Evolutionary conservation across 2,797 vertebrate genomes (phyloP).

Genomic region (Labeo calbasu): DNA sequence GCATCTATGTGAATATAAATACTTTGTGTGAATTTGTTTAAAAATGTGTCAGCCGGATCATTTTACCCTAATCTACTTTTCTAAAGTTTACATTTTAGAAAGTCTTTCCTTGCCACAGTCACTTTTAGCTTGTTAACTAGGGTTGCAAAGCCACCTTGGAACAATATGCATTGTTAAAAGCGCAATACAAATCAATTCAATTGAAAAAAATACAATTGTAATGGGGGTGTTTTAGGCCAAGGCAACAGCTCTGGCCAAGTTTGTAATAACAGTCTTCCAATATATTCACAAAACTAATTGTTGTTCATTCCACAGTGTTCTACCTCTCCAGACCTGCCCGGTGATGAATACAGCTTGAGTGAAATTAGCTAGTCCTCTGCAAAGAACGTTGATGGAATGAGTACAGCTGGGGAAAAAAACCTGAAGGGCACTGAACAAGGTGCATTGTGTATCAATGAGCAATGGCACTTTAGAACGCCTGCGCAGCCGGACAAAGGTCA

Average conservation of each 20-base stretch:
- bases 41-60: neutral
- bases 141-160: neutral
- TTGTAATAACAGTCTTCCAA: neutral
- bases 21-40: neutral
- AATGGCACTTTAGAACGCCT: conserved; percentile 22
- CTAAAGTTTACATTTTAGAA: neutral
- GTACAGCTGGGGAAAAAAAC: neutral
- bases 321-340: conserved; percentile 17
- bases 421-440: conserved; percentile 46
- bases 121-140: neutral
- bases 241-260: conserved; percentile 1
- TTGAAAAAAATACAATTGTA: neutral
- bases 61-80: neutral
- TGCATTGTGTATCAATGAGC: conserved; percentile 45
- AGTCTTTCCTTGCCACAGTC: neutral
- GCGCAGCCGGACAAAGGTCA: conserved; percentile 43
- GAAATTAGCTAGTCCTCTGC: conserved; percentile 39
- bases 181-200: neutral
- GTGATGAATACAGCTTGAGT: conserved; percentile 3
- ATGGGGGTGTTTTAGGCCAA: neutral
- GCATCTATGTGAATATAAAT: neutral
- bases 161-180: conserved; percentile 1
- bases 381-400: conserved; percentile 32
- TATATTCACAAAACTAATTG: neutral
- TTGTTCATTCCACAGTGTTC: neutral